A percentile compares a stretch with the other conserved stretches of the same genome.
Evolutionary conservation across 1,140 invertebrate species (phyloP).

Genomic region (Tenebrio molitor): DNA sequence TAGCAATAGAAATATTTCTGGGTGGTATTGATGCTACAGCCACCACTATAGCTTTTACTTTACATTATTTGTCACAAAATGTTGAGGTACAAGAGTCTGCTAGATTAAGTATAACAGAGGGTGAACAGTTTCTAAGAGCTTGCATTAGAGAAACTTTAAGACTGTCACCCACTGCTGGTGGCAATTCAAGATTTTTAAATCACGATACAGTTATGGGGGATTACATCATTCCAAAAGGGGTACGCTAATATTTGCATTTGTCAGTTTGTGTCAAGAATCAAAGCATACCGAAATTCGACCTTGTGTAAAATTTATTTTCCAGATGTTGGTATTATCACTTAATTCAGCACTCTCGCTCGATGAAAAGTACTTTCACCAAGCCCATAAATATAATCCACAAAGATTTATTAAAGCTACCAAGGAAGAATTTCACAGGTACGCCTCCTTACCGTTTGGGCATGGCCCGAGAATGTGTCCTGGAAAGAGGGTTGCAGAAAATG

Average conservation of each 20-base stretch:
- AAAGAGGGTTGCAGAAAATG: slow-evolving; percentile 82
- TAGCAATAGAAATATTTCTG: slow-evolving; percentile 65
- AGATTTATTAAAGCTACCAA: slow-evolving; percentile 68
- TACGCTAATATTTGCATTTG: slow-evolving; percentile 60
- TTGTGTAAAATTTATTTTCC: slow-evolving; percentile 52
- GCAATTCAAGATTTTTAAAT: slow-evolving; percentile 66
- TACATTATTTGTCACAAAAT: slow-evolving; percentile 60
- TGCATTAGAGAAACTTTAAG: slow-evolving; percentile 79
- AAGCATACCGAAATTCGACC: background rate
- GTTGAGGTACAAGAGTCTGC: slow-evolving; percentile 54
- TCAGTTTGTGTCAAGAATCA: background rate
- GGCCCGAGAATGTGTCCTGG: slow-evolving; percentile 86
- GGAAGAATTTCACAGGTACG: slow-evolving; percentile 73
- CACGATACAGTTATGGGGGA: slow-evolving; percentile 66
- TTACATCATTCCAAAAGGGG: slow-evolving; percentile 68
- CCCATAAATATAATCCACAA: slow-evolving; percentile 67
- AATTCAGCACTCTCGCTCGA: slow-evolving; percentile 65
- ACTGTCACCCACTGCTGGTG: slow-evolving; percentile 68
- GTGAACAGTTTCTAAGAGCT: slow-evolving; percentile 72
- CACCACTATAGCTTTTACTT: slow-evolving; percentile 58
- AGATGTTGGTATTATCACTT: slow-evolving; percentile 68
- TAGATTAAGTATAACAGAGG: slow-evolving; percentile 19
- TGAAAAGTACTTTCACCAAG: slow-evolving; percentile 67
- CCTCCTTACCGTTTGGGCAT: slow-evolving; percentile 84
- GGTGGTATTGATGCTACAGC: slow-evolving; percentile 66